Base-by-base conservation (phyloP, 1,140 invertebrate species). In the Pollicipes pollicipes region DNA sequence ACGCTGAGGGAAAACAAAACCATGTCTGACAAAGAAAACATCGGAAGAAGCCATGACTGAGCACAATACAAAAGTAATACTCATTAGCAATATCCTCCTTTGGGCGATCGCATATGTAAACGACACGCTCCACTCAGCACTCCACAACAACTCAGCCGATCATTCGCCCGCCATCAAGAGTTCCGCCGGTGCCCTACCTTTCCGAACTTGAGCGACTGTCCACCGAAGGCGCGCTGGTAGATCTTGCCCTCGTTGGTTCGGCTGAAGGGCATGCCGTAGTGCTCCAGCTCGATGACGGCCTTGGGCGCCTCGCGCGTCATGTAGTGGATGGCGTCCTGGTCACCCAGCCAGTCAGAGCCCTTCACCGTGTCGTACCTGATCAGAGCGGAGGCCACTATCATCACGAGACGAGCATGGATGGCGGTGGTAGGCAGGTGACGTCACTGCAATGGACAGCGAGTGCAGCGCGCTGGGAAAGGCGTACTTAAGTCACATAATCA, bases 251-350 rank as follows among this genome's bases (percentile, higher is more conserved):
- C 92, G 35, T 88, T 84, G 0, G 91, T 93, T 63, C 95, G 85
- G 70, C 91, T 97, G 81, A 98, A 98, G 6, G 95, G 73, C 75
- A 88, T 87, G 78, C 95, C 96, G 80, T 94, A 97, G 81, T 98
- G 97, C 83, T 98, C 96, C 69, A 98, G 82, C 81, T 98, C 96
- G 78, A 93, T 89, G n/a, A 98, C 93, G 74, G 95, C 93, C 76
- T 90, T 88, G 0, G 95, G 95, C 0, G 95, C 96, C 81, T 98
- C 94, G 76, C 88, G 85, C 3, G 95, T 95, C 91, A 99, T 95
- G 79, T 97, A 98, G 80, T 98, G 93, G 76, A 98, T 98, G n/a
- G 95, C 95, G 83, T 98, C 93, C 83, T 96, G 86, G 81, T 98
- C 96, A 74, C 96, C 96, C 13, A 98, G 84, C 95, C 96, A 99